These are phyloP conservation scores for Rhinatrema bivittatum DNA, from an alignment of 2,797 vertebrate species.

Conservation along the genomic window DNA sequence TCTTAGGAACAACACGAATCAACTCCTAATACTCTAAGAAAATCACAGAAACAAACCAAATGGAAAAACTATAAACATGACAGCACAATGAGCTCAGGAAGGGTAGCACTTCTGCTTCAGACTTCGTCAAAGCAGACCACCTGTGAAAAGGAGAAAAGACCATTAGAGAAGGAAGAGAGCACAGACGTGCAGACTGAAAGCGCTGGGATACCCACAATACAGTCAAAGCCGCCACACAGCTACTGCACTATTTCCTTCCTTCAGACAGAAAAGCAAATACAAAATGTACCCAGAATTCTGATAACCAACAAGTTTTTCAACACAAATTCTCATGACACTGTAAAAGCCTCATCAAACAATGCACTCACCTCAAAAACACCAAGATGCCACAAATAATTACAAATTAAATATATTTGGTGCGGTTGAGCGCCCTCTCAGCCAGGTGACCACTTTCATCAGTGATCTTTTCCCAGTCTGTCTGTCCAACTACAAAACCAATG, in stretches of 20 bases:
- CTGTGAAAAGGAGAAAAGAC: conserved; percentile 55
- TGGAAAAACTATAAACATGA: conserved; percentile 41
- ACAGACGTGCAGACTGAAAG: too few relatives aligned
- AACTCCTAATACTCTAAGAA: conserved; percentile 28
- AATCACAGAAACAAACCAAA: conserved; percentile 50
- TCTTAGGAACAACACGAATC: conserved; percentile 45
- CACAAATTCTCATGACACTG: too few relatives aligned
- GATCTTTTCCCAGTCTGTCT: conserved; percentile 98
- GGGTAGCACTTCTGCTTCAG: conserved; percentile 44
- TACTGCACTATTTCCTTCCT: too few relatives aligned
- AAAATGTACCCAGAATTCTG: too few relatives aligned
- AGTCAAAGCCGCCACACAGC: too few relatives aligned
- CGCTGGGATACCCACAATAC: too few relatives aligned
- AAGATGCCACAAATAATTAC: too few relatives aligned
- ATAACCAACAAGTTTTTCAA: too few relatives aligned
- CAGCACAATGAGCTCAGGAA: conserved; percentile 51
- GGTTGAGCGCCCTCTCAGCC: conserved; percentile 94
- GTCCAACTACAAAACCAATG: conserved; percentile 96
- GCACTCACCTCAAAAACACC: too few relatives aligned
- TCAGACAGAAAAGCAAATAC: too few relatives aligned
- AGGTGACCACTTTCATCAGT: conserved; percentile 96
- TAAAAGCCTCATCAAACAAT: too few relatives aligned
- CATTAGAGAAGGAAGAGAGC: conserved; percentile 26
- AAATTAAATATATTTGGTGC: conserved; percentile 95
- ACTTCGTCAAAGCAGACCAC: conserved; percentile 45